Percentiles rank a stretch among this genome's conserved stretches.
These are phyloP conservation scores for Brachycybe producta DNA, from an alignment of 2,888 invertebrate genomes.

Conservation along the genomic window DNA sequence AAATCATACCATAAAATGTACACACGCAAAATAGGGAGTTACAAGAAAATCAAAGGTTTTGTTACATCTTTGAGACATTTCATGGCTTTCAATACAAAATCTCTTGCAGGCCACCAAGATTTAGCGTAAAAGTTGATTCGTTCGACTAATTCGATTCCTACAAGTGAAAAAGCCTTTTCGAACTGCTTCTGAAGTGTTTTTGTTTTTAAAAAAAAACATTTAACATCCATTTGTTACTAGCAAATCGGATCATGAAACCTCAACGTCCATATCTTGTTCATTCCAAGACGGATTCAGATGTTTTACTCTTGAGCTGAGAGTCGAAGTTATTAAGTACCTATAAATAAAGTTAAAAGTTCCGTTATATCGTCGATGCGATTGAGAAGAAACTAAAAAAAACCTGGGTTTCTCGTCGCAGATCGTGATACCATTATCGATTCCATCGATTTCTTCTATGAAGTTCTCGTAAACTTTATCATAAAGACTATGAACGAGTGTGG, in stretches of 20 bases:
- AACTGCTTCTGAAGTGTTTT: conserved; percentile 42
- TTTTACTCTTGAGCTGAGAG: conserved; percentile 59
- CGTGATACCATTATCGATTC: conserved; percentile 90
- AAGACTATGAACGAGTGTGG: conserved; percentile 41
- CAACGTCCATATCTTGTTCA: conserved; percentile 38
- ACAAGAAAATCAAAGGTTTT: neutral
- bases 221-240: neutral
- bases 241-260: neutral
- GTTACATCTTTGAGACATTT: too few species aligned
- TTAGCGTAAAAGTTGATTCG: conserved; percentile 46
- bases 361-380: too few species aligned
- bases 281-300: conserved; percentile 75
- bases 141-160: conserved; percentile 64
- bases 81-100: conserved; percentile 60
- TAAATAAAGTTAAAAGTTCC: neutral
- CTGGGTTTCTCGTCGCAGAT: conserved; percentile 48
- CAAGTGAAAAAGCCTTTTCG: conserved; percentile 58
- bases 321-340: conserved; percentile 62
- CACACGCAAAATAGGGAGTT: conserved; percentile 4
- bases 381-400: too few species aligned
- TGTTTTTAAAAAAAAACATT: neutral
- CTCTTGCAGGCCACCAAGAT: conserved; percentile 77
- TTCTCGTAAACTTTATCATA: conserved; percentile 57
- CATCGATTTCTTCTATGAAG: conserved; percentile 88
- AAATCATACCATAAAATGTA: neutral